These are phyloP conservation scores for Hydrotaea diabolus DNA, from an alignment of 2,888 invertebrate genomes.

Conservation along the genomic window DNA sequence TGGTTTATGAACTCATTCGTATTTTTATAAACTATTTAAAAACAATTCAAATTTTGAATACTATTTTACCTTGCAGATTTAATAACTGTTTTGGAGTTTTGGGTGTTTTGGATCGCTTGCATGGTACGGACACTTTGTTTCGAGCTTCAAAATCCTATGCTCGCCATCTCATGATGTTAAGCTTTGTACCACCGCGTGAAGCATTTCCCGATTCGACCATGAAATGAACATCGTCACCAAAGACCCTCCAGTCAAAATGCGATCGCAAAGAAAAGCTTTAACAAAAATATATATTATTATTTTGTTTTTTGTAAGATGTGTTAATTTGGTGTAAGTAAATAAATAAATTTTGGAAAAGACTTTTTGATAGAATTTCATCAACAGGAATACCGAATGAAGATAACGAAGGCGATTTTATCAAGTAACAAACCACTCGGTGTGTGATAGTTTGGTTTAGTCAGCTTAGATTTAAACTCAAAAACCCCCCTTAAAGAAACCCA, in stretches of 20 bases:
- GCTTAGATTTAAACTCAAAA: constrained; percentile 23
- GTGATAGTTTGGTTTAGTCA: constrained; percentile 39
- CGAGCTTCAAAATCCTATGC: constrained; percentile 86
- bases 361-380: constrained; percentile 46
- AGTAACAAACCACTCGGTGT: constrained; percentile 15
- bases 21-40: too few species aligned
- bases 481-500: too few species aligned
- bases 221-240: constrained; percentile 69
- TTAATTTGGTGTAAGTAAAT: constrained; percentile 14
- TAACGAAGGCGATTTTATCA: constrained; percentile 44
- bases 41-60: neutral
- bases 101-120: constrained; percentile 90
- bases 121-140: constrained; percentile 90
- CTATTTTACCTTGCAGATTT: constrained; percentile 83
- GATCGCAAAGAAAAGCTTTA: constrained; percentile 60
- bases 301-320: constrained; percentile 13
- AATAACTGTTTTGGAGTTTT: constrained; percentile 92
- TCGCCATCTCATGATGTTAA: constrained; percentile 88
- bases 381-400: too few species aligned
- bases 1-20: neutral
- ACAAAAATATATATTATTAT: neutral
- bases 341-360: constrained; percentile 28
- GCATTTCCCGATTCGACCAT: constrained; percentile 84
- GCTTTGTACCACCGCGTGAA: constrained; percentile 85
- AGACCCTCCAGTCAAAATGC: neutral